Base-by-base conservation (phyloP, 2,113 vertebrate genomes). In the Phalacrocorax pelagicus region DNA sequence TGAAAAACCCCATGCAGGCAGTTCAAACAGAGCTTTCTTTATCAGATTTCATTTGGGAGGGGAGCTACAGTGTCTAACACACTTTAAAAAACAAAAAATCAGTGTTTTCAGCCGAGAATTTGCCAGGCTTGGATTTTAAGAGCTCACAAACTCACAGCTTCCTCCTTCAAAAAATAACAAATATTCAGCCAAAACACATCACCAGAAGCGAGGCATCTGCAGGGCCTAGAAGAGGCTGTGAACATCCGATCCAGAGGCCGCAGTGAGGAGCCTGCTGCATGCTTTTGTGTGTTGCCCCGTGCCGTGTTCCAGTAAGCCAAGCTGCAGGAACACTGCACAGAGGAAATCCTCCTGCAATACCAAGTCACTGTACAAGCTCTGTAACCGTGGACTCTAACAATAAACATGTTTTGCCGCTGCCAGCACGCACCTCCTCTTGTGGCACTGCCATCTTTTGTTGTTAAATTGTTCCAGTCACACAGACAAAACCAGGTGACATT, bases 1-100 rank as follows among this genome's bases (percentile, higher is more conserved):
- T 95, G 84, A 94, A 94, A 96, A 94, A 77, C 10, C 49, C 36
- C 5, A 40, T 40, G 70, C 58, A 90, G 86, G 34, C 69, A 57
- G 44, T 89, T 87, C 78, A 85, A 69, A 87, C 26, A 85, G 58
- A 71, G 57, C 42, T 82, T 75, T 9, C 79, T 94, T 89, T 84
- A 77, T 36, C 36, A 42, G 14, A 70, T 66, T 61, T 66, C 59
- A 26, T 46, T 87, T 73, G 38, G 55, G 81, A 89, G 51, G 34
- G 34, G 20, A 92, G 73, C 58, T 77, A 55, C 5, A 14, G 36
- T 11, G 14, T 34, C 27, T 52, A 71, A 84, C 0, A 0, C 11
- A 30, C 14, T 73, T 81, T 3, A 5, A 61, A 57, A 86, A 36
- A 71, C 46, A 62, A 30, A 47, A 59, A 74, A 66, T 34, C 44